These are phyloP conservation scores for Blastobasis lacticolella DNA, from an alignment of 2,888 invertebrate species.

Conservation along the genomic window DNA sequence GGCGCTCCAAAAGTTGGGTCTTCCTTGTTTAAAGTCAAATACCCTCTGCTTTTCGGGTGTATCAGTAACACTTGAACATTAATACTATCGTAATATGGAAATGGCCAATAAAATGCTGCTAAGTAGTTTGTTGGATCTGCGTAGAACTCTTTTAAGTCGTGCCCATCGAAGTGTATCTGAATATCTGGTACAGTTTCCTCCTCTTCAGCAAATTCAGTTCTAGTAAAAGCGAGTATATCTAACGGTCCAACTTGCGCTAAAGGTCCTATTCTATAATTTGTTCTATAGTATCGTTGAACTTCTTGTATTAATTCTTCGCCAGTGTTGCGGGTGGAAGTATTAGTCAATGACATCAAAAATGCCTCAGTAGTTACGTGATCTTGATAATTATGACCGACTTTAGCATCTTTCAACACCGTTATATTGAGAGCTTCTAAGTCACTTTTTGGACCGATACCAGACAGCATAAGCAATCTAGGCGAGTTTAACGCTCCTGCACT, in stretches of 20 bases:
- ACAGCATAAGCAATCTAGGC: constrained; percentile 76
- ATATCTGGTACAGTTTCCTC: constrained; percentile 75
- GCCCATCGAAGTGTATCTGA: constrained; percentile 76
- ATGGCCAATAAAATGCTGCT: constrained; percentile 57
- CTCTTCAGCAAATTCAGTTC: constrained; percentile 68
- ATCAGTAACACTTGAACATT: constrained; percentile 76
- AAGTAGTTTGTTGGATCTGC: constrained; percentile 67
- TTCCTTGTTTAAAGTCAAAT: constrained; percentile 75
- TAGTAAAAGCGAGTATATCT: constrained; percentile 73
- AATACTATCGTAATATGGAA: constrained; percentile 76
- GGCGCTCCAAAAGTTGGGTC: constrained; percentile 84
- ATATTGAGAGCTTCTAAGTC: constrained; percentile 61
- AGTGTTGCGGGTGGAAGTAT: constrained; percentile 57
- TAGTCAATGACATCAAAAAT: constrained; percentile 65
- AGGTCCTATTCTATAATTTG: constrained; percentile 43
- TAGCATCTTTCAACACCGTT: constrained; percentile 73
- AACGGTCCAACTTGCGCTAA: constrained; percentile 71
- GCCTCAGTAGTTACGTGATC: constrained; percentile 76
- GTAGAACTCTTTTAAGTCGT: constrained; percentile 69
- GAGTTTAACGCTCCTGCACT: constrained; percentile 75
- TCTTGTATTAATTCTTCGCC: constrained; percentile 42
- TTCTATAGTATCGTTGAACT: constrained; percentile 45
- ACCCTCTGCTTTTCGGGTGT: constrained; percentile 77
- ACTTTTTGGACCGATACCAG: constrained; percentile 76
- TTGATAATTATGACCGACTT: constrained; percentile 83